Conservation (phyloP, 2,888 invertebrate genomes). For the Heliconius ethilla region DNA sequence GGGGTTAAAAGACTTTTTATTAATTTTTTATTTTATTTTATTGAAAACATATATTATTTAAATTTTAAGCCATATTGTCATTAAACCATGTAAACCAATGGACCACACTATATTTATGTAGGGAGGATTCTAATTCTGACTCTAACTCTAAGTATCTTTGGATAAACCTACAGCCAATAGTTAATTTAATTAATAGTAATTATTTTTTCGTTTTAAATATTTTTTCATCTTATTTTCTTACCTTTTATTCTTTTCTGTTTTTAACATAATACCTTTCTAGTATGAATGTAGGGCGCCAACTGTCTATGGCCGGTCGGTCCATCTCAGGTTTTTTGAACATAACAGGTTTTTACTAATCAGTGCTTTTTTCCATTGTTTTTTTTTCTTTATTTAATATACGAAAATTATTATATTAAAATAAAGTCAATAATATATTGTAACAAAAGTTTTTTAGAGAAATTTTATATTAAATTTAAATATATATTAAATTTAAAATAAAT, state of each 20-base stretch:
- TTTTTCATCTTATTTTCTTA: too few relatives aligned
- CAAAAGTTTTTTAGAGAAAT: too few relatives aligned
- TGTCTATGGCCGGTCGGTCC: constrained; percentile 6
- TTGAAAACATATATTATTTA: background rate
- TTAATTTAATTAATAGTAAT: background rate
- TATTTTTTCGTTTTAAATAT: too few relatives aligned
- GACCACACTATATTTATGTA: too few relatives aligned
- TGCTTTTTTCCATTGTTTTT: constrained; percentile 14
- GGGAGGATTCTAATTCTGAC: too few relatives aligned
- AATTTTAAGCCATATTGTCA: background rate
- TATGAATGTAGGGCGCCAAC: constrained; percentile 9
- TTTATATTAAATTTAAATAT: too few relatives aligned
- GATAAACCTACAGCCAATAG: background rate
- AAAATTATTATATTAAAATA: too few relatives aligned
- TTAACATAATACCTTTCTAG: background rate
- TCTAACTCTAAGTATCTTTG: background rate
- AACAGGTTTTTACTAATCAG: constrained; percentile 11
- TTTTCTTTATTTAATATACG: background rate
- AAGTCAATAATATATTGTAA: too few relatives aligned
- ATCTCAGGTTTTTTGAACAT: background rate
- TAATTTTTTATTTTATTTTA: too few relatives aligned
- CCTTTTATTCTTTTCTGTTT: background rate
- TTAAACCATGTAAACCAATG: background rate
- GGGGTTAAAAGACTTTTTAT: too few relatives aligned
- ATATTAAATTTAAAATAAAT: too few relatives aligned